Evolutionary conservation across 1,140 invertebrate genomes (phyloP).

Genomic region (Heliconius hermathena): DNA sequence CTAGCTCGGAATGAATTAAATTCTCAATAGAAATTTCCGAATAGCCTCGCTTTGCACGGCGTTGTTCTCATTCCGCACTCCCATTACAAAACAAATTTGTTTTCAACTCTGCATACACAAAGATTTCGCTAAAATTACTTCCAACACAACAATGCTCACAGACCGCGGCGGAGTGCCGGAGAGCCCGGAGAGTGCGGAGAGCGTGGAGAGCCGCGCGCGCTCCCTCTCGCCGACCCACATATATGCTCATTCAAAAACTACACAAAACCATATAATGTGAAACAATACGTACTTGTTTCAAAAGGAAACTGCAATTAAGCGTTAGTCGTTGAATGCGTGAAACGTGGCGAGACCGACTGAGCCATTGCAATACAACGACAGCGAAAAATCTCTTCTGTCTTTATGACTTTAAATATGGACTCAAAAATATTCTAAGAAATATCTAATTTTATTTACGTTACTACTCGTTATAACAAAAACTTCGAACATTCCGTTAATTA

Average conservation of each 20-base stretch:
- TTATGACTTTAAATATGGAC: background rate
- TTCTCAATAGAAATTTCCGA: slow-evolving; percentile 25
- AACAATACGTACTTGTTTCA: slow-evolving; percentile 21
- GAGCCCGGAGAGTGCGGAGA: background rate
- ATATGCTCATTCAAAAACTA: slow-evolving; percentile 11
- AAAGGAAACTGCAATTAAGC: slow-evolving; percentile 19
- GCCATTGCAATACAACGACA: background rate
- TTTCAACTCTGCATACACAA: slow-evolving; percentile 29
- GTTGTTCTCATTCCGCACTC: slow-evolving; percentile 24
- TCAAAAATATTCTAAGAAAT: background rate
- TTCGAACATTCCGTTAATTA: background rate
- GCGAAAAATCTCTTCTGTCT: background rate
- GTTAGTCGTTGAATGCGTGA: background rate
- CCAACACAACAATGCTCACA: slow-evolving; percentile 16
- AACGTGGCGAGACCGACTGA: background rate
- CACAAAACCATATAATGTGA: slow-evolving; percentile 14
- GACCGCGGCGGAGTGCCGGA: background rate
- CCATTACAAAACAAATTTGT: slow-evolving; percentile 33
- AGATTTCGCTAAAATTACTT: slow-evolving; percentile 33
- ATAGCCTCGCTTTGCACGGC: slow-evolving; percentile 13
- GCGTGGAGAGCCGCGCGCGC: background rate
- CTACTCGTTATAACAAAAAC: background rate
- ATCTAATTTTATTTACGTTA: background rate
- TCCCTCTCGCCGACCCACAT: slow-evolving; percentile 6
- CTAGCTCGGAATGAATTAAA: slow-evolving; percentile 27